These are phyloP conservation scores for Hippolais icterina DNA, from an alignment of 2,113 vertebrate species.

Conservation along the genomic window DNA sequence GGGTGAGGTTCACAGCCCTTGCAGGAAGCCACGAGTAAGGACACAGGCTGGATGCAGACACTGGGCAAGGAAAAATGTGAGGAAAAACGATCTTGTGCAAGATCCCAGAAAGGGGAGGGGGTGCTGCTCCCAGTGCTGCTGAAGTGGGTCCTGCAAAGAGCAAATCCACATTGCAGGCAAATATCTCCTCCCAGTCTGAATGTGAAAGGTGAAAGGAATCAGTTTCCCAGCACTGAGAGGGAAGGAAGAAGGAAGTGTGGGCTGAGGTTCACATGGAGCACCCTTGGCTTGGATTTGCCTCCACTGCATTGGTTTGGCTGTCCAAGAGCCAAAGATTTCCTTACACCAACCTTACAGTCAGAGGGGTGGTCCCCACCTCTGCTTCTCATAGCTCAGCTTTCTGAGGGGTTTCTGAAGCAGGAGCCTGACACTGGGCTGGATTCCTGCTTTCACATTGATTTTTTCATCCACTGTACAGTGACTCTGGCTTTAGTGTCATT, in stretches of 20 bases:
- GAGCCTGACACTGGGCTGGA: neutral
- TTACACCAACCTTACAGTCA: rapidly evolving
- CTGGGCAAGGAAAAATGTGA: neutral
- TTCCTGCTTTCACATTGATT: neutral
- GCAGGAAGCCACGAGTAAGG: neutral
- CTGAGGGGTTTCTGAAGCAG: neutral
- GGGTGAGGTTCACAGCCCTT: neutral
- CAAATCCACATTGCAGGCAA: neutral
- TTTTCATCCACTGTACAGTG: neutral
- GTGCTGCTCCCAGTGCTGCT: neutral
- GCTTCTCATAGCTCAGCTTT: neutral
- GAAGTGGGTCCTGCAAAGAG: neutral
- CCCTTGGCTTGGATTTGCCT: neutral
- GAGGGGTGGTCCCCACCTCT: neutral
- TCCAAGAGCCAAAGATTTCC: neutral
- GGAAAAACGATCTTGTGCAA: neutral
- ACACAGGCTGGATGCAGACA: neutral
- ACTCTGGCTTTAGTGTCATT: rapidly evolving
- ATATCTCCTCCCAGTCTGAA: neutral
- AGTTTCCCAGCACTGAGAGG: neutral
- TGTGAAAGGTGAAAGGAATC: neutral
- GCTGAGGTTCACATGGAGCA: neutral
- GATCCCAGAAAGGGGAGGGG: rapidly evolving
- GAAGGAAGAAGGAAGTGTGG: neutral
- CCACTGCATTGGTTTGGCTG: neutral